Evolutionary conservation across 1,140 invertebrate species (phyloP).

Genomic region (Globodera rostochiensis): DNA sequence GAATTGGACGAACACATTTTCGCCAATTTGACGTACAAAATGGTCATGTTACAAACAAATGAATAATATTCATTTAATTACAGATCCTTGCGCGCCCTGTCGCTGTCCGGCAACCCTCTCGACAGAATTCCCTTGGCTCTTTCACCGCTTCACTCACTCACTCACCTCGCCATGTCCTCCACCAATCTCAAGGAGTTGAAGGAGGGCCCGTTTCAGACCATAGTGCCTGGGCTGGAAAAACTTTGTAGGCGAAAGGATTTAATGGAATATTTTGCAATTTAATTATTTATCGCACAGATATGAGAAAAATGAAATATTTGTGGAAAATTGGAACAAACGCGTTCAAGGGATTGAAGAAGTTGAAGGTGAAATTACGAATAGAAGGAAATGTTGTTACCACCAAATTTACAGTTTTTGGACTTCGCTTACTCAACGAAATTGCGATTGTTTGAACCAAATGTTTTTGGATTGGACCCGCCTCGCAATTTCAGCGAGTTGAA

Average conservation of each 20-base stretch:
- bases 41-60: background rate
- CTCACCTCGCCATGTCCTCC: conserved; percentile 6
- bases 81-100: conserved; percentile 22
- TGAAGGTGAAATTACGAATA: conserved; percentile 8
- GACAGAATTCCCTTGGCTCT: conserved; percentile 5
- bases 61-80: background rate
- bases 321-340: conserved; percentile 13
- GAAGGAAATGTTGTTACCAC: too few species aligned
- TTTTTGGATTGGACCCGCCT: conserved; percentile 23
- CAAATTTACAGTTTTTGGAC: conserved; percentile 17
- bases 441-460: conserved; percentile 1
- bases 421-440: conserved; percentile 22
- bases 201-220: background rate
- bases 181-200: conserved; percentile 7
- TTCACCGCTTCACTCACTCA: background rate
- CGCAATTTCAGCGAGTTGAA: conserved; percentile 14
- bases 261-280: background rate
- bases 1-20: conserved; percentile 28
- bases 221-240: background rate
- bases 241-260: background rate
- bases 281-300: conserved; percentile 4
- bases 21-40: conserved; percentile 20
- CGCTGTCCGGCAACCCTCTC: conserved; percentile 31
- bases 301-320: conserved; percentile 19
- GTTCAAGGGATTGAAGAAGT: conserved; percentile 21